These are phyloP conservation scores for Myotis davidii DNA, from an alignment of 2,113 vertebrate species.

Conservation along the genomic window DNA sequence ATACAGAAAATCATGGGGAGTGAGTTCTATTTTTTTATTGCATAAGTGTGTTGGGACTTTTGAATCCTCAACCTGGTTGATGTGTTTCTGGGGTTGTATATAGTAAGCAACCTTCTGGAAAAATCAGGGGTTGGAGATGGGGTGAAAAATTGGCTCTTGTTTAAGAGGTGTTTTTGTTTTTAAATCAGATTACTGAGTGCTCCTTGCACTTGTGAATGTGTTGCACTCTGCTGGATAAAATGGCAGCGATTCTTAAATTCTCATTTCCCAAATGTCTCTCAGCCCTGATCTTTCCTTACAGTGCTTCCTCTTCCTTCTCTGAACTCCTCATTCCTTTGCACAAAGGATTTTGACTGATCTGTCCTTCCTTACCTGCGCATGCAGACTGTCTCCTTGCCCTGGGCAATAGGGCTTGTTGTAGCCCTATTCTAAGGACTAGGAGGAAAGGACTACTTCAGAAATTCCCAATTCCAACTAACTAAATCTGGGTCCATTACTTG, in stretches of 20 bases:
- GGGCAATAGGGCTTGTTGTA: background rate
- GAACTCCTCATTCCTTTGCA: conserved; percentile 21
- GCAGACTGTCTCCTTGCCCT: background rate
- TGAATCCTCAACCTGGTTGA: conserved; percentile 32
- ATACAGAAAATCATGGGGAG: conserved; percentile 51
- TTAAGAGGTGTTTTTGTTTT: conserved; percentile 11
- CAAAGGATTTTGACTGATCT: conserved; percentile 65
- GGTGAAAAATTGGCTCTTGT: background rate
- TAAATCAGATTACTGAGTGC: background rate
- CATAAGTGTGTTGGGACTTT: conserved; percentile 55
- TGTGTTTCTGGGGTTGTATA: conserved; percentile 41
- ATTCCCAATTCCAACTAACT: background rate
- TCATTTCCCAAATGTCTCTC: conserved; percentile 2
- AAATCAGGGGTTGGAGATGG: conserved; percentile 8
- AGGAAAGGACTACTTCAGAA: conserved; percentile 45
- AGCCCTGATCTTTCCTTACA: background rate
- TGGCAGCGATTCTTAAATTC: conserved; percentile 48
- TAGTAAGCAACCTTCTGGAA: conserved; percentile 17
- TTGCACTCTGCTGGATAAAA: conserved; percentile 56
- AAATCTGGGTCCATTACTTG: conserved; percentile 1
- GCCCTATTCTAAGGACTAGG: background rate
- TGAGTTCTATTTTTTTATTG: conserved; percentile 86
- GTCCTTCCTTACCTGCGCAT: background rate
- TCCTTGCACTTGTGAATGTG: conserved; percentile 27
- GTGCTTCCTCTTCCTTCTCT: background rate